phyloP scores from a whole-genome alignment of 2,888 invertebrate species.

The Cryptus viduatorius region DNA sequence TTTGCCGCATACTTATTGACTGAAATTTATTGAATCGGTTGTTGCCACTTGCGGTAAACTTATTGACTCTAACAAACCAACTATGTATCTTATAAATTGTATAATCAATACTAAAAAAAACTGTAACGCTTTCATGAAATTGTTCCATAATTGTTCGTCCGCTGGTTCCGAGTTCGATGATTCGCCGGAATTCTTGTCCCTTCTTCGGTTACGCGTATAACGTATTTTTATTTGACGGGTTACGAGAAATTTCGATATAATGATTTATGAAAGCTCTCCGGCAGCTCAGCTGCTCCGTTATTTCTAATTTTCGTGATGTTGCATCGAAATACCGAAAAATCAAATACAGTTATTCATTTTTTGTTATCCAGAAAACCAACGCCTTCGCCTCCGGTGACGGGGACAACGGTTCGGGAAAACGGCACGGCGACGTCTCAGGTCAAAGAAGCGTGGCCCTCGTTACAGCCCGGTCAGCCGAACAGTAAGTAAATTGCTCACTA shows the following conservation, averaged over 20 bases:
- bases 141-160: no score
- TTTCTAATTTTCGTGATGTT: background rate
- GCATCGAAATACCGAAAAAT: background rate
- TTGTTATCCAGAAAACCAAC: slow-evolving; percentile 84
- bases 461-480: slow-evolving; percentile 83
- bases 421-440: slow-evolving; percentile 83
- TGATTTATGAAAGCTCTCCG: background rate
- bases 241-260: background rate
- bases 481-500: slow-evolving; percentile 74
- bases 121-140: no score
- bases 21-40: no score
- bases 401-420: slow-evolving; percentile 81
- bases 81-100: no score
- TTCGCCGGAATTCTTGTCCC: no score
- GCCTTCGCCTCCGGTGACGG: slow-evolving; percentile 85
- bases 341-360: background rate
- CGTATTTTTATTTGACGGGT: no score
- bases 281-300: background rate
- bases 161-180: no score
- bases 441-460: slow-evolving; percentile 91
- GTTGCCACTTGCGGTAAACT: no score
- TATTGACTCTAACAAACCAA: no score
- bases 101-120: no score
- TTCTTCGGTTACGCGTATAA: no score
- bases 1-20: no score